Conservation (phyloP, 2,797 vertebrate genomes). For the Pipistrellus pipistrellus region DNA sequence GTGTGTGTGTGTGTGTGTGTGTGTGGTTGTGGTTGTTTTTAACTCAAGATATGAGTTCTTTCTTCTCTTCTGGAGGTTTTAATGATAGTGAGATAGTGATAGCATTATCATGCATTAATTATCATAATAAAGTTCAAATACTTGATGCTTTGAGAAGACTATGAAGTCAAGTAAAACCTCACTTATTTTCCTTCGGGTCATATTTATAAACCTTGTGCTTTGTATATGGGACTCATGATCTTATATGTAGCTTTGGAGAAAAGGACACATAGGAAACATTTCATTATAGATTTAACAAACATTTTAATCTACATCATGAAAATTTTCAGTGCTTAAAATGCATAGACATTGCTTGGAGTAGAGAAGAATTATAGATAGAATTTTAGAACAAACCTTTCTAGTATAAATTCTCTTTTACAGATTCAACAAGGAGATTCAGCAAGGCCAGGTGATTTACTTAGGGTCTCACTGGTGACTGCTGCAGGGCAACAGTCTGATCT, state of each 20-base stretch:
- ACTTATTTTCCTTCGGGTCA: neutral
- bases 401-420: neutral
- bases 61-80: slow-evolving; percentile 18
- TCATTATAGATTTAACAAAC: neutral
- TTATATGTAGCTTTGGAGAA: neutral
- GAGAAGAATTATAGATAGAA: neutral
- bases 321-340: neutral
- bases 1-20: too few species aligned
- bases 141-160: neutral
- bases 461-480: neutral
- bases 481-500: neutral
- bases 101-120: neutral
- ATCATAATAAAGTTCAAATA: slow-evolving; percentile 37
- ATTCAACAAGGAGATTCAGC: neutral
- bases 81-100: neutral
- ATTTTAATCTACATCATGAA: slow-evolving; percentile 30
- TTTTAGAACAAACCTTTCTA: neutral
- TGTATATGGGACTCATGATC: neutral
- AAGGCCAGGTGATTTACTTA: neutral
- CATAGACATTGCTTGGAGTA: neutral
- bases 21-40: neutral
- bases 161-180: neutral
- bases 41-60: neutral
- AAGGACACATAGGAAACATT: neutral
- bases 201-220: slow-evolving; percentile 10